Base-by-base conservation (phyloP, 2,113 vertebrate species). In the Trematocara stigmaticum region DNA sequence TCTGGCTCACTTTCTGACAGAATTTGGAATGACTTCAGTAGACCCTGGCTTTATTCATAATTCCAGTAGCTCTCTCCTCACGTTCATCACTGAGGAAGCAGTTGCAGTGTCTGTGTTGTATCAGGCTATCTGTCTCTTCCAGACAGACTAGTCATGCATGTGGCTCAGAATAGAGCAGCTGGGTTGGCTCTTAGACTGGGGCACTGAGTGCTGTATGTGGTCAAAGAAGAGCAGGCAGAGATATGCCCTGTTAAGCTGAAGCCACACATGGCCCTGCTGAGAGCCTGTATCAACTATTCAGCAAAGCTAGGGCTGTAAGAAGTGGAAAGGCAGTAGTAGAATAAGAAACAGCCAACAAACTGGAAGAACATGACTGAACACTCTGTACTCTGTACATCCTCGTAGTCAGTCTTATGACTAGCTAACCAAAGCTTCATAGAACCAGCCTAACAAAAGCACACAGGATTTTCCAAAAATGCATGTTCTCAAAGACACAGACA, bases 61-160 rank as follows among this genome's bases (percentile, higher is more conserved):
- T 74, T 92, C 69, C 56, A 66, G 66, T 82, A 82, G 81, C 87
- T 84, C 79, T 81, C 71, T 90, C 29, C 69, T 64, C 26, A 3
- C 35, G 5, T 55, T 84, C 78, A 16, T 82, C 81, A 90, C 53
- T 38, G 56, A 66, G 71, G 86, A 85, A 78, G 88, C 79, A 49
- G 82, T 49, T 20, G 87, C 61, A 6, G 69, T 61, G 82, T 76
- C 64, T 42, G 83, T 79, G 86, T 71, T 84, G 83, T 92, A 91
- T 93, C 88, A 83, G 85, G 78, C 91, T 94, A 94, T 95, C 93
- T 91, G 91, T 89, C 93, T 92, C 82, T 13, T 87, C 92, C 92
- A 92, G 92, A 93, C 91, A 84, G 91, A 84, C 87, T 57, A 83
- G 83, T 85, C 92, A 69, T 89, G 92, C 92, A 88, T 85, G 92